phyloP scores from a whole-genome alignment of 2,113 vertebrate species.

The Mystacornis crossleyi region DNA sequence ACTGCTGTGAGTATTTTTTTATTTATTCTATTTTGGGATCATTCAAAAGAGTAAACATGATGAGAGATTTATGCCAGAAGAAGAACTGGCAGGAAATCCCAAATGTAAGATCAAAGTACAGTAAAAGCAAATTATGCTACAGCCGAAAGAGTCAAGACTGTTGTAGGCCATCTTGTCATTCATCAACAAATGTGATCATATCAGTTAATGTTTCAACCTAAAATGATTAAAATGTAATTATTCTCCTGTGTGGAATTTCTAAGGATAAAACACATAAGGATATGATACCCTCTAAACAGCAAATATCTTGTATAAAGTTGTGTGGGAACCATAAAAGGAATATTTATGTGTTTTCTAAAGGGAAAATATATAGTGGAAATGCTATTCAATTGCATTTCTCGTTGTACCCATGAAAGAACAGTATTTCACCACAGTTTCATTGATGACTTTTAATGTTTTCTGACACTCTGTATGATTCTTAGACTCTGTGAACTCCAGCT shows the following conservation, averaged over 20 bases:
- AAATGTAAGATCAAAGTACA: neutral
- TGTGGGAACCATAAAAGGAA: neutral
- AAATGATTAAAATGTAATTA: neutral
- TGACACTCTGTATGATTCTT: neutral
- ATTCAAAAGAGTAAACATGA: neutral
- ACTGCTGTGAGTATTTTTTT: slow-evolving; percentile 88
- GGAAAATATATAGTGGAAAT: neutral
- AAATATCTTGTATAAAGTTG: neutral
- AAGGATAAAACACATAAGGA: neutral
- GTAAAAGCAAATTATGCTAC: neutral
- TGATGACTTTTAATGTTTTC: neutral
- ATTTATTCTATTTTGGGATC: neutral
- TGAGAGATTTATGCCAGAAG: neutral
- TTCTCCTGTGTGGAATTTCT: neutral
- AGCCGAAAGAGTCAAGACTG: neutral
- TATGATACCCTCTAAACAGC: neutral
- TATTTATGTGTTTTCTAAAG: neutral
- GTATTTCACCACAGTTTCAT: neutral
- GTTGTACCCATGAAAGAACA: neutral
- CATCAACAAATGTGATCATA: neutral
- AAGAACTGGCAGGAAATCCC: neutral
- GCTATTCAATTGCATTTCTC: neutral
- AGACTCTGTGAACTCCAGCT: neutral
- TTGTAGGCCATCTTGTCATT: neutral
- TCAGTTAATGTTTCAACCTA: neutral